These are phyloP conservation scores for Dolichallabes microphthalmus DNA, from an alignment of 2,113 vertebrate species.

Conservation along the genomic window DNA sequence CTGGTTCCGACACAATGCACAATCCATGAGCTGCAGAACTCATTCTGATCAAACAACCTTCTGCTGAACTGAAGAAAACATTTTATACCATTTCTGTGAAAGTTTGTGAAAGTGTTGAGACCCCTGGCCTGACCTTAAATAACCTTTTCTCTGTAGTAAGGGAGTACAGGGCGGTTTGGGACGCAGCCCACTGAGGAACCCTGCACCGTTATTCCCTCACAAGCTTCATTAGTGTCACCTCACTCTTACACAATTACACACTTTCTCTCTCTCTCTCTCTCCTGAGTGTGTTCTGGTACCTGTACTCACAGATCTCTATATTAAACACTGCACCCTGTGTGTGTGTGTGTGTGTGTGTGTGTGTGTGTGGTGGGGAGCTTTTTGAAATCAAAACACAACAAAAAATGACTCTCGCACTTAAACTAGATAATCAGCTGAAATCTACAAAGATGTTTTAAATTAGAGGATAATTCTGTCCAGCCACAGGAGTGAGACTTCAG, in stretches of 20 bases:
- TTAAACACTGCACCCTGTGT: neutral
- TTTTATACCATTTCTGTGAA: neutral
- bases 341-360: no score
- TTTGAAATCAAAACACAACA: neutral
- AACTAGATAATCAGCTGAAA: neutral
- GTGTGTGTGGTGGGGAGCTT: neutral
- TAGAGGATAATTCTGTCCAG: neutral
- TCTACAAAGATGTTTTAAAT: neutral
- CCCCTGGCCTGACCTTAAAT: neutral
- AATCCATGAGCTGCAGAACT: neutral
- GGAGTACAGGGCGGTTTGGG: neutral
- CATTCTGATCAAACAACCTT: neutral
- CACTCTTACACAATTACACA: slow-evolving; percentile 37
- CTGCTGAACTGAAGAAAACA: neutral
- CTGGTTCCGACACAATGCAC: neutral
- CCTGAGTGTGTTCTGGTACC: slow-evolving; percentile 12
- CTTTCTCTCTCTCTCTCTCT: slow-evolving; percentile 12
- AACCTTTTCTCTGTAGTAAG: neutral
- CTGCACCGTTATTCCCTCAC: slow-evolving; percentile 4
- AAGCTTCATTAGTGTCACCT: neutral
- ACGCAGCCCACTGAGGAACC: neutral
- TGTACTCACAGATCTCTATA: neutral
- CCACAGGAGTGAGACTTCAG: no score
- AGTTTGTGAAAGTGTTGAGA: neutral
- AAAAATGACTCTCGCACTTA: neutral